phyloP scores from a whole-genome alignment of 2,113 vertebrate species.

The Symphodus melops region DNA sequence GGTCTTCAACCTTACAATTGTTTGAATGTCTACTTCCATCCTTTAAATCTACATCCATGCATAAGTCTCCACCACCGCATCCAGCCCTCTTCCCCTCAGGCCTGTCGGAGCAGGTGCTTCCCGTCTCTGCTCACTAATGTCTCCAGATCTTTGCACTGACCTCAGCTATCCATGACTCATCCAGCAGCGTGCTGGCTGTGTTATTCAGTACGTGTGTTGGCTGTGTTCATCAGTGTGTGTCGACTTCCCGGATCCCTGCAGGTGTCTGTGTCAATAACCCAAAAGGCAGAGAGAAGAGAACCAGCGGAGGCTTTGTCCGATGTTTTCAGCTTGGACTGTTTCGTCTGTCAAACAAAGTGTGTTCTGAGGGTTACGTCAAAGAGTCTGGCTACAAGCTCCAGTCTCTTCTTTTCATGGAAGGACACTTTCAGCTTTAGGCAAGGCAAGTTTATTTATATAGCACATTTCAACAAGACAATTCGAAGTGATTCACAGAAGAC shows the following conservation, averaged over 20 bases:
- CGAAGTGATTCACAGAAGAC: too few species aligned
- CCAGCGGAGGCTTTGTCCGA: conserved; percentile 23
- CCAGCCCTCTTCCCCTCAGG: not conserved
- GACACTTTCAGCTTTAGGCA: too few species aligned
- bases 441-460: too few species aligned
- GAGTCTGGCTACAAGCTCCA: conserved; percentile 1
- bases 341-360: conserved; percentile 1
- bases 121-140: conserved; percentile 56
- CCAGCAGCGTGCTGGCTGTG: conserved; percentile 36
- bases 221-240: conserved; percentile 52
- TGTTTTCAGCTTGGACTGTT: conserved; percentile 20
- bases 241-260: conserved; percentile 62
- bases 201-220: conserved; percentile 51
- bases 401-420: not conserved
- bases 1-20: not conserved
- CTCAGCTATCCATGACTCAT: conserved; percentile 74
- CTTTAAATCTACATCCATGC: not conserved
- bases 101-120: conserved; percentile 70
- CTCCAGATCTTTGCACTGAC: conserved; percentile 66
- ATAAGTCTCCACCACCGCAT: not conserved
- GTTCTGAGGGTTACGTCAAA: conserved; percentile 19
- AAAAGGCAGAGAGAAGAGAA: conserved; percentile 42
- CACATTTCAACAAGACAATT: too few species aligned
- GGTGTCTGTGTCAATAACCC: conserved; percentile 68
- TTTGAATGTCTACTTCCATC: not conserved